Conservation (phyloP, 2,113 vertebrate genomes). For the Progne subis region DNA sequence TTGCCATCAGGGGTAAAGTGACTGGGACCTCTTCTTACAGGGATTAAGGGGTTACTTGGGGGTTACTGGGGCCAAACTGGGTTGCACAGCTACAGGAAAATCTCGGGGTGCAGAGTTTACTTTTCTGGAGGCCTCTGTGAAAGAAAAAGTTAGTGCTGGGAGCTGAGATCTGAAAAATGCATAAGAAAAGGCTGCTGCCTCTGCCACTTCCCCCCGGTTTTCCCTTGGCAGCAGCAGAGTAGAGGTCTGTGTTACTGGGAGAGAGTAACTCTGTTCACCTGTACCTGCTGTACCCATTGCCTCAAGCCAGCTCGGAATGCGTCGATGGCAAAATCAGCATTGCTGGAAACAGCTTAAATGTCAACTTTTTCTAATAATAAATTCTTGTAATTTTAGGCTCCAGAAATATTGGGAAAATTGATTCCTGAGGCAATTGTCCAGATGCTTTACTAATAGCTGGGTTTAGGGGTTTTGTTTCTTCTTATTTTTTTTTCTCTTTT, state of each 20-base stretch:
- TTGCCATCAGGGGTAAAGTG: neutral
- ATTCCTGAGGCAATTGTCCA: neutral
- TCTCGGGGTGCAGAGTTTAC: neutral
- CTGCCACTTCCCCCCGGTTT: neutral
- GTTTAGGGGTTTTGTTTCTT: neutral
- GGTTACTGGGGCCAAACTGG: neutral
- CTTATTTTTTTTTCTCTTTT: neutral
- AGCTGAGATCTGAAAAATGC: neutral
- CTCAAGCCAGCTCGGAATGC: neutral
- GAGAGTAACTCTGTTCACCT: neutral
- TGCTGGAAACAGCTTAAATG: neutral
- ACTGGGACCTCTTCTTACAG: neutral
- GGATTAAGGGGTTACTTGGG: neutral
- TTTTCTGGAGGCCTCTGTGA: neutral
- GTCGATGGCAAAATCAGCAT: neutral
- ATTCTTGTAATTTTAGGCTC: neutral
- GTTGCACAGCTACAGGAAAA: neutral
- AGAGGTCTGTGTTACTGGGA: neutral
- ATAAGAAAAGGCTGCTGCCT: neutral
- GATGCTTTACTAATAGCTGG: neutral
- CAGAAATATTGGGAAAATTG: neutral
- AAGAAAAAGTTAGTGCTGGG: neutral
- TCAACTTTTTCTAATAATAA: constrained; percentile 1
- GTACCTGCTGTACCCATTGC: neutral
- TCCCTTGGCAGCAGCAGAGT: neutral